A percentile compares a stretch with the other conserved stretches of the same genome.
Conservation (phyloP, 1,140 invertebrate genomes). For the Orchesella cincta region DNA sequence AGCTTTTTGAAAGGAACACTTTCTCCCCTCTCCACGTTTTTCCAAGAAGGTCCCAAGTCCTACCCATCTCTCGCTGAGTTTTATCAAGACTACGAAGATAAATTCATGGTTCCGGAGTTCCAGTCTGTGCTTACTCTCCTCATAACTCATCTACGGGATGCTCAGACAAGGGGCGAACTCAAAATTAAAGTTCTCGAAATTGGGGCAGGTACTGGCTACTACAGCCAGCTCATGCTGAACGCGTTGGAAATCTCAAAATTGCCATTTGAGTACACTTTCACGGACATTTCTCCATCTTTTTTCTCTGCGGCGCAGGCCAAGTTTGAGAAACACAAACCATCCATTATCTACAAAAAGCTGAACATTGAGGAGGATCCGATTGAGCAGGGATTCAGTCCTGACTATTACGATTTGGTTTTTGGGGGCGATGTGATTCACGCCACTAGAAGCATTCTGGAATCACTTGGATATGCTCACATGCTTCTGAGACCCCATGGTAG, state of each 20-base stretch:
- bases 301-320: constrained; percentile 21
- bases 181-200: constrained; percentile 25
- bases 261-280: constrained; percentile 19
- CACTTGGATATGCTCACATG: constrained; percentile 6
- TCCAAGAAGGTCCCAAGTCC: too few species aligned
- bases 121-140: too few species aligned
- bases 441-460: constrained; percentile 17
- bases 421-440: constrained; percentile 33
- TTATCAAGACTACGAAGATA: too few species aligned
- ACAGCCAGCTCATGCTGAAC: neutral
- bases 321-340: constrained; percentile 20
- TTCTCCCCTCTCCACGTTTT: too few species aligned
- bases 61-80: too few species aligned
- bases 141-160: too few species aligned
- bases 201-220: constrained; percentile 30
- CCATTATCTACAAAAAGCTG: constrained; percentile 9
- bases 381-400: constrained; percentile 29
- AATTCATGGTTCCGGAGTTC: too few species aligned
- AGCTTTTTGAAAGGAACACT: constrained; percentile 23
- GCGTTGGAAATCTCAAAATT: neutral
- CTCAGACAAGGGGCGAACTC: too few species aligned
- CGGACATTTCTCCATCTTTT: constrained; percentile 37
- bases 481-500: constrained; percentile 29
- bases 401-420: constrained; percentile 29
- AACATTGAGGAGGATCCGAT: constrained; percentile 35